These are phyloP conservation scores for Pterobdella sp. DNA, from an alignment of 2,888 invertebrate genomes.

Conservation along the genomic window DNA sequence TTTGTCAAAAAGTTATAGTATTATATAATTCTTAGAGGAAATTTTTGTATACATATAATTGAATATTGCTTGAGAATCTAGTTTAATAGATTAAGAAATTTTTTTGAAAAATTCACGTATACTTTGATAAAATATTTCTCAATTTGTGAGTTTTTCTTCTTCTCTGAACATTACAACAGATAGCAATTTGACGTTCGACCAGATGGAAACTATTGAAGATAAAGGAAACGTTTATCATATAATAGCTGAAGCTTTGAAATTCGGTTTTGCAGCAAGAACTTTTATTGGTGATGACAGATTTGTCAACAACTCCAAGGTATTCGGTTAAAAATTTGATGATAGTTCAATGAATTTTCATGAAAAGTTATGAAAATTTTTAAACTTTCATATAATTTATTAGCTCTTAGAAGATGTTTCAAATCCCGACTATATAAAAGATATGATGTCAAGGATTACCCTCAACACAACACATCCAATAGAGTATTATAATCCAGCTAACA, in stretches of 20 bases:
- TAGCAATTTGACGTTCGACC: constrained; percentile 40
- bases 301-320: constrained; percentile 64
- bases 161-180: too few species aligned
- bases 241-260: constrained; percentile 80
- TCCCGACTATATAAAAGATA: constrained; percentile 41
- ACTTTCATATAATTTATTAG: too few species aligned
- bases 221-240: constrained; percentile 65
- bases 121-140: too few species aligned
- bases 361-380: too few species aligned
- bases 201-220: constrained; percentile 4
- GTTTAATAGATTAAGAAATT: too few species aligned
- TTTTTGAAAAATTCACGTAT: too few species aligned
- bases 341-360: neutral
- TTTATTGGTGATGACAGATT: constrained; percentile 74
- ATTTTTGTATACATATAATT: too few species aligned
- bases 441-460: constrained; percentile 43
- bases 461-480: constrained; percentile 41
- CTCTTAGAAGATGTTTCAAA: constrained; percentile 44
- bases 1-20: too few species aligned
- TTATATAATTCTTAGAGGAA: too few species aligned
- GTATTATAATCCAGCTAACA: constrained; percentile 46
- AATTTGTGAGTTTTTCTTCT: too few species aligned
- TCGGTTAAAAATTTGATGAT: neutral
- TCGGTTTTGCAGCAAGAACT: constrained; percentile 76
- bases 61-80: too few species aligned